Conservation (phyloP, 2,113 vertebrate genomes). For the Bufo bufo region DNA sequence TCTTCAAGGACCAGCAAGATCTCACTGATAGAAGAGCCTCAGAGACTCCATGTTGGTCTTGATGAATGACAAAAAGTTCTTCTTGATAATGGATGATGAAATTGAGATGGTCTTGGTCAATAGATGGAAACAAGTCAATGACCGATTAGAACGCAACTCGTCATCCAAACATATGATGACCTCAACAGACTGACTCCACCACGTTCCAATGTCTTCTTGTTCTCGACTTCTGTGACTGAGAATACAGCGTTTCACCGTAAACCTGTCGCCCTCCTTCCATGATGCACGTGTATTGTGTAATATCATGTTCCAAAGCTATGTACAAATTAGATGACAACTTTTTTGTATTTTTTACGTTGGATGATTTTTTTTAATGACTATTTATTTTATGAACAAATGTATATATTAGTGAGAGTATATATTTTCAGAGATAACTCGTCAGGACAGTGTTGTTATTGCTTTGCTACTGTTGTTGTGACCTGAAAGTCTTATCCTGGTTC, state of each 20-base stretch:
- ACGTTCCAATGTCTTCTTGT: neutral
- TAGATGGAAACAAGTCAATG: neutral
- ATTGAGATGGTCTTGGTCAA: neutral
- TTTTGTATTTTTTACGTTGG: constrained; percentile 76
- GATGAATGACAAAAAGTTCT: neutral
- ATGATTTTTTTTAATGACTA: constrained; percentile 85
- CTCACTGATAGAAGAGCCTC: neutral
- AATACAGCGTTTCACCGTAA: constrained; percentile 51
- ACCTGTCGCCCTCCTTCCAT: constrained; percentile 63
- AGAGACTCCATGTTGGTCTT: neutral
- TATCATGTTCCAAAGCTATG: constrained; percentile 88
- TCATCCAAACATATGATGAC: neutral
- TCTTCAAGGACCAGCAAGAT: neutral
- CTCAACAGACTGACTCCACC: neutral
- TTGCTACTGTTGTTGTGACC: constrained; percentile 80
- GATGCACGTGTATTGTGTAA: constrained; percentile 68
- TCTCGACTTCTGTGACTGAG: neutral
- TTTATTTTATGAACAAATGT: constrained; percentile 90
- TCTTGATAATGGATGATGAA: neutral
- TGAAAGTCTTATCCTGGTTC: constrained; percentile 75
- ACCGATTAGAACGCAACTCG: neutral
- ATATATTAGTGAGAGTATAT: constrained; percentile 92
- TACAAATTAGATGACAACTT: constrained; percentile 79
- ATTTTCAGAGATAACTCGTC: constrained; percentile 80
- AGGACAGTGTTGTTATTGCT: constrained; percentile 78